These are phyloP conservation scores for Phrynocephalus versicolor DNA, from an alignment of 2,113 vertebrate genomes.

Conservation along the genomic window DNA sequence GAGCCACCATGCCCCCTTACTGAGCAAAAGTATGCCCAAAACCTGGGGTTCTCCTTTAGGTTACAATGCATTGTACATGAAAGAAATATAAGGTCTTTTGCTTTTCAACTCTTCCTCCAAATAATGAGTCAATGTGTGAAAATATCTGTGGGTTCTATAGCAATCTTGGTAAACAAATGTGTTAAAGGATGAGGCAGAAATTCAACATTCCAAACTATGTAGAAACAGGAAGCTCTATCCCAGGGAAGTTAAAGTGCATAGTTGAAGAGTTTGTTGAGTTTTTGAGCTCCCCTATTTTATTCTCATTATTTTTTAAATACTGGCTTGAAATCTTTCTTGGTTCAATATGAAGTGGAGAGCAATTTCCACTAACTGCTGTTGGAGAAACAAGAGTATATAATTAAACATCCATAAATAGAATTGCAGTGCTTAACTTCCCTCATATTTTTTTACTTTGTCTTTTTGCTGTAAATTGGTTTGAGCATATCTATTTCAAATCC, in stretches of 20 bases:
- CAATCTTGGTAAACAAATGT: neutral
- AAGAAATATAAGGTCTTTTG: no score
- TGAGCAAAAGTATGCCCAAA: no score
- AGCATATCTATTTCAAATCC: neutral
- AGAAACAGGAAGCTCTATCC: neutral
- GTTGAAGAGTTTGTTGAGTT: neutral
- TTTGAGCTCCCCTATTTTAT: constrained; percentile 26
- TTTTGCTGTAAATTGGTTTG: neutral
- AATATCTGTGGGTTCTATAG: neutral
- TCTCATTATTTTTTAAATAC: constrained; percentile 37
- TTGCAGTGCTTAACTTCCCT: neutral
- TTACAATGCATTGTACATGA: no score
- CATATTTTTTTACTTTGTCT: neutral
- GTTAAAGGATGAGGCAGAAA: neutral
- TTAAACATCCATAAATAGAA: constrained; percentile 35
- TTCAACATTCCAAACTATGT: neutral
- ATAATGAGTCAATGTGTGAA: no score
- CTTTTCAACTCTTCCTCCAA: no score
- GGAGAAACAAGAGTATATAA: constrained; percentile 15
- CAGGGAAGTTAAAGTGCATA: neutral
- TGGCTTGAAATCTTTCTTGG: constrained; percentile 20
- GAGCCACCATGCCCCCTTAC: no score
- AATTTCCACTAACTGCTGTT: constrained; percentile 31
- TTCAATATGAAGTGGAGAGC: constrained; percentile 8
- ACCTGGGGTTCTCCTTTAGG: no score